Evolutionary conservation across 2,797 vertebrate species (phyloP).

Genomic region (Gorsachius magnificus): DNA sequence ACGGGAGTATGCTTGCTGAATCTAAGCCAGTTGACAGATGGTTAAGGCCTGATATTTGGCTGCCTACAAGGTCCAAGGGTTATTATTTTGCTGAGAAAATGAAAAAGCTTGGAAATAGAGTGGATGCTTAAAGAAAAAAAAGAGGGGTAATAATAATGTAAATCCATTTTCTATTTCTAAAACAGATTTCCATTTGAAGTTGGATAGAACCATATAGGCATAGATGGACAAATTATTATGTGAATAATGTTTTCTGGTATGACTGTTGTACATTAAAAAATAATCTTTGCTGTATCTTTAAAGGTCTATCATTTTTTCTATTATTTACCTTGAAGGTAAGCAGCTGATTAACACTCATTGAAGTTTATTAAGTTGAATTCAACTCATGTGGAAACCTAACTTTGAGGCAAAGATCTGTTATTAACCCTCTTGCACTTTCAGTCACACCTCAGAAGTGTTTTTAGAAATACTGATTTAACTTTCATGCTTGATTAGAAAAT

Average conservation of each 20-base stretch:
- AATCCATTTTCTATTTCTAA: slow-evolving; percentile 44
- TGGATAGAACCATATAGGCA: neutral
- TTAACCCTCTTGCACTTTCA: neutral
- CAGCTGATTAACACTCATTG: neutral
- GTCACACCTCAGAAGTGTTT: neutral
- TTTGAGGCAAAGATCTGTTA: neutral
- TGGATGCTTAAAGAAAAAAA: slow-evolving; percentile 34
- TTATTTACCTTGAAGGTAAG: slow-evolving; percentile 6
- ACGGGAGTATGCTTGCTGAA: slow-evolving; percentile 82
- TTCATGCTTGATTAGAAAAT: neutral
- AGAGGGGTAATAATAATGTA: neutral
- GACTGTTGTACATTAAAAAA: neutral
- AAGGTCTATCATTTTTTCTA: neutral
- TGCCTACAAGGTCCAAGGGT: slow-evolving; percentile 74
- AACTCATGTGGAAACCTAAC: neutral
- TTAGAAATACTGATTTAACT: neutral
- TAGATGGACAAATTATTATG: neutral
- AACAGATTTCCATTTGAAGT: slow-evolving; percentile 16
- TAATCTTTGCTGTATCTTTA: neutral
- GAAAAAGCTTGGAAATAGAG: slow-evolving; percentile 65
- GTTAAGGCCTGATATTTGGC: slow-evolving; percentile 83
- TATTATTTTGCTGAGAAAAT: slow-evolving; percentile 81
- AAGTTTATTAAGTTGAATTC: slow-evolving; percentile 12
- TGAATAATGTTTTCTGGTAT: neutral
- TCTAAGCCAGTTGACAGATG: slow-evolving; percentile 85